These are phyloP conservation scores for Nesogale talazaci DNA, from an alignment of 2,113 vertebrate species.

Conservation along the genomic window DNA sequence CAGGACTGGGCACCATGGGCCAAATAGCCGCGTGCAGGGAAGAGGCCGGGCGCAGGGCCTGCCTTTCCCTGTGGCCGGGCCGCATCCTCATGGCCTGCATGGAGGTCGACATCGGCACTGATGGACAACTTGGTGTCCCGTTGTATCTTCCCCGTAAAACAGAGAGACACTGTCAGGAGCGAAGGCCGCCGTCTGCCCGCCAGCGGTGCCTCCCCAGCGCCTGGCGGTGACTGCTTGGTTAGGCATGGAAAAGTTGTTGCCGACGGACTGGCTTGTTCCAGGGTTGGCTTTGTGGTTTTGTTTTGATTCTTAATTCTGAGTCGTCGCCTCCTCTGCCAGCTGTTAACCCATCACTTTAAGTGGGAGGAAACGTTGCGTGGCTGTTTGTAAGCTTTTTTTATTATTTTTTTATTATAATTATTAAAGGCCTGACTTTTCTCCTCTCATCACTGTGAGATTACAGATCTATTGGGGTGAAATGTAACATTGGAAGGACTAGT, in stretches of 20 bases:
- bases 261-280: slow-evolving; percentile 84
- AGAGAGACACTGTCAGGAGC: slow-evolving; percentile 60
- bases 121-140: slow-evolving; percentile 92
- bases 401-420: slow-evolving; percentile 90
- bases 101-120: slow-evolving; percentile 91
- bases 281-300: slow-evolving; percentile 73
- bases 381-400: slow-evolving; percentile 88
- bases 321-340: slow-evolving; percentile 86
- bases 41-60: slow-evolving; percentile 84
- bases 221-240: slow-evolving; percentile 84
- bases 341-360: slow-evolving; percentile 86
- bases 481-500: slow-evolving; percentile 84
- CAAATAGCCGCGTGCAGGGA: slow-evolving; percentile 82
- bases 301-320: slow-evolving; percentile 86
- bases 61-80: slow-evolving; percentile 88
- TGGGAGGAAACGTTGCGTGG: slow-evolving; percentile 85
- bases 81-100: slow-evolving; percentile 86
- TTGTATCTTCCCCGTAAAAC: slow-evolving; percentile 89
- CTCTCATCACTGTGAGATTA: slow-evolving; percentile 90
- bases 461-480: slow-evolving; percentile 84
- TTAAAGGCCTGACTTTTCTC: slow-evolving; percentile 88
- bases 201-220: slow-evolving; percentile 86
- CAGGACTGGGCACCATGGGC: slow-evolving; percentile 76
- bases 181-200: slow-evolving; percentile 69
- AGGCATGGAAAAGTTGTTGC: slow-evolving; percentile 84